Percentiles rank a stretch among this genome's conserved stretches.
Conservation (phyloP, 2,888 invertebrate species). For the Eupithecia pulchellata region DNA sequence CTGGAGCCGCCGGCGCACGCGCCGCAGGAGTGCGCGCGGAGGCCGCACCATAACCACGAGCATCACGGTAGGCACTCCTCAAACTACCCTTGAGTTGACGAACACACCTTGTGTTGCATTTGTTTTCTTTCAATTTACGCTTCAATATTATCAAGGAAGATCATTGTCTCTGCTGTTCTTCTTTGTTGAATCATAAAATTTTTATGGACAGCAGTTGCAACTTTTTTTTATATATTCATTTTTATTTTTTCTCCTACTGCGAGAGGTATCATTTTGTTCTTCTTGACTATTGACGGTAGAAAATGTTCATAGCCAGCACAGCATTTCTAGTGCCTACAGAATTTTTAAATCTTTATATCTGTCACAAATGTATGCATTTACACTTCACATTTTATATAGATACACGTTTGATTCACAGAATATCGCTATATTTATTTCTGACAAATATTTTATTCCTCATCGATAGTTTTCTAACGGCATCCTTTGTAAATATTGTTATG, state of each 20-base stretch:
- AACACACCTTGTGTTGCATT: conserved; percentile 20
- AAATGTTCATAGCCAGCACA: neutral
- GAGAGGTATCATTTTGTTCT: no score
- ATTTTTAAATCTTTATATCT: neutral
- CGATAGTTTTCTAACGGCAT: neutral
- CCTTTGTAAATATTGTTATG: neutral
- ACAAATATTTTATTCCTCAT: neutral
- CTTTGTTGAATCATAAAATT: neutral
- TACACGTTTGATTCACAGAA: neutral
- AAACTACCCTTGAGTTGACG: conserved; percentile 10
- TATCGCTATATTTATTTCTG: neutral
- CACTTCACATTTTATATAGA: conserved; percentile 2
- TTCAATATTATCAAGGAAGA: neutral
- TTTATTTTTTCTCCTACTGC: no score
- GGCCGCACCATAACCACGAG: conserved; percentile 73
- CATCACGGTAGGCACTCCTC: conserved; percentile 69
- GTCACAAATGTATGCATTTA: conserved; percentile 1
- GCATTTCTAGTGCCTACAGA: neutral
- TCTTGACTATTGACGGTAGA: neutral
- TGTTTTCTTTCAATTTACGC: conserved; percentile 6
- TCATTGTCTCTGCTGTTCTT: neutral
- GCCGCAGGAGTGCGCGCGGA: conserved; percentile 72
- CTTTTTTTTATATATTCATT: neutral
- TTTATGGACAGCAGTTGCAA: neutral
- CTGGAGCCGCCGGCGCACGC: conserved; percentile 94